phyloP scores from a whole-genome alignment of 2,113 vertebrate species.

The Anser cygnoides region DNA sequence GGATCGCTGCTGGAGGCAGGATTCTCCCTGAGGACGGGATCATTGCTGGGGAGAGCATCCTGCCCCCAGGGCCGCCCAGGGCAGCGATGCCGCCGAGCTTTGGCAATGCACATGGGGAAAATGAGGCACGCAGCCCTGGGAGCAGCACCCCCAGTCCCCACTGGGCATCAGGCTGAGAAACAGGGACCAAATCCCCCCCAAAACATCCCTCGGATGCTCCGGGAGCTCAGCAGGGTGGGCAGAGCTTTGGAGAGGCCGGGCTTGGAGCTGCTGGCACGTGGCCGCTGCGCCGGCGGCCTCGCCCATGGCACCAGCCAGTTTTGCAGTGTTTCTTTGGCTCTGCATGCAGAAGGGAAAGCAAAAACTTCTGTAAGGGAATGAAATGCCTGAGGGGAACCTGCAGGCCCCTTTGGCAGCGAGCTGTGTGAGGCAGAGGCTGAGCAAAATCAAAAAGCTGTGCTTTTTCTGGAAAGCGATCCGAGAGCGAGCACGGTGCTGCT shows the following conservation, averaged over 20 bases:
- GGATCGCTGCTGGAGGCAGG: no score
- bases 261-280: fast-evolving
- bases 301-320: background rate
- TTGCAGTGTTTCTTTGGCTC: background rate
- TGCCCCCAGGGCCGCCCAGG: no score
- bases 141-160: background rate
- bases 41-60: background rate
- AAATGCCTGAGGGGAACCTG: background rate
- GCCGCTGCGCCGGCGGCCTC: fast-evolving
- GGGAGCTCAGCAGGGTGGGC: background rate
- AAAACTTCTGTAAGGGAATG: background rate
- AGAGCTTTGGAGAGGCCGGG: background rate
- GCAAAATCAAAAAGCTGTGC: background rate
- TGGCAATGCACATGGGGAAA: background rate
- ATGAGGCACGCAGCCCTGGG: background rate
- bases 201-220: fast-evolving
- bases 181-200: background rate
- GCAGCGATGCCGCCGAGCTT: background rate
- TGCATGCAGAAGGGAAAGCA: background rate
- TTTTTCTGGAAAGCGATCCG: background rate
- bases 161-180: background rate
- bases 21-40: background rate
- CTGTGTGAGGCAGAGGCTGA: background rate
- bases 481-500: fast-evolving
- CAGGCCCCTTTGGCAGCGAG: background rate